phyloP scores from a whole-genome alignment of 2,888 invertebrate genomes.

The Agonopterix arenella region DNA sequence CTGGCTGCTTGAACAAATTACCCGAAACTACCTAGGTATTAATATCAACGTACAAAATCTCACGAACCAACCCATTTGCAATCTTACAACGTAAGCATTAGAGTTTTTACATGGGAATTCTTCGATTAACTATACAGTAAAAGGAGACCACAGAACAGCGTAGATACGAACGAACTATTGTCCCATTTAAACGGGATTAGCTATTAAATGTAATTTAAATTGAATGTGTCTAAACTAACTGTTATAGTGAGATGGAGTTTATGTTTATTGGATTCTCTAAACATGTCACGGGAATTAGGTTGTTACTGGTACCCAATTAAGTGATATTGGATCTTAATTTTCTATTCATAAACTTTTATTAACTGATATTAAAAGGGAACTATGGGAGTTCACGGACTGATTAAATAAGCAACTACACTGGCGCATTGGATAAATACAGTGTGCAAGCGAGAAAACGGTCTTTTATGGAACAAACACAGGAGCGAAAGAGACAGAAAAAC shows the following conservation, averaged over 20 bases:
- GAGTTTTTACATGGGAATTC: no score
- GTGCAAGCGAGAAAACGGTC: no score
- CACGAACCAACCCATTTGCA: no score
- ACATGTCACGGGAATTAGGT: neutral
- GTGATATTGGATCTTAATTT: neutral
- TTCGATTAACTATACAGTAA: slow-evolving; percentile 21
- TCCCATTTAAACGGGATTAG: slow-evolving; percentile 23
- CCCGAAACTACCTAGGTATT: slow-evolving; percentile 29
- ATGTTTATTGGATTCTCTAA: slow-evolving; percentile 3
- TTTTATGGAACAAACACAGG: no score
- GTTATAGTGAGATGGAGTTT: slow-evolving; percentile 1
- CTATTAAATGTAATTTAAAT: slow-evolving; percentile 26
- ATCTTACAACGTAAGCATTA: no score
- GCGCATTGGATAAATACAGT: no score
- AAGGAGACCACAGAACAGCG: slow-evolving; percentile 39
- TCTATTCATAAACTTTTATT: no score
- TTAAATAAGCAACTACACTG: no score
- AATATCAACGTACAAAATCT: no score
- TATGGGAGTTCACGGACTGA: no score
- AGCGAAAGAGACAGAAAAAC: no score
- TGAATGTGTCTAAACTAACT: slow-evolving; percentile 14
- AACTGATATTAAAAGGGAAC: no score
- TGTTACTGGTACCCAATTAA: neutral
- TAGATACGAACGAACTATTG: slow-evolving; percentile 20
- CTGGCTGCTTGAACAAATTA: slow-evolving; percentile 36